Base-by-base conservation (phyloP, 2,113 vertebrate genomes). In the Rattus rattus region DNA sequence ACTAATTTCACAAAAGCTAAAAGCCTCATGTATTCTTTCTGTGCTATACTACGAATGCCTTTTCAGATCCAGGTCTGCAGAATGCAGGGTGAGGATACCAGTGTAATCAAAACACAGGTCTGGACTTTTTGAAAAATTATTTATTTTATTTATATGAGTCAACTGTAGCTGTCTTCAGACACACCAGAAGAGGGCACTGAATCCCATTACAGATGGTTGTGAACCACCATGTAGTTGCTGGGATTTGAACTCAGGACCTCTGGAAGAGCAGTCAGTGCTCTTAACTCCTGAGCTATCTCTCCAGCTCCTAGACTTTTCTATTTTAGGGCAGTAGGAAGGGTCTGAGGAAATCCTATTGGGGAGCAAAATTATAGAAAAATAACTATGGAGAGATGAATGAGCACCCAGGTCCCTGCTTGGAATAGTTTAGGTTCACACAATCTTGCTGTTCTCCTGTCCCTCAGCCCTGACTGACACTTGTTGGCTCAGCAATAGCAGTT, bases 331-430 rank as follows among this genome's bases (percentile, higher is more conserved):
- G 19, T 43, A 56, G 73, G 67, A 72, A 77, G 49, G 69, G 75
- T 12, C 30, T 47, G 28, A 28, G 72, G 33, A 90, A 94, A 93
- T 56, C 56, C 86, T 86, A 70, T 0, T 75, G 49, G 54, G 88
- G 39, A 95, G 36, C 59, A 91, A 91, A 36, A 52, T 65, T 76
- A 56, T 93, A 90, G 69, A 80, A 92, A 95, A 88, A 43, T 59
- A 94, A 54, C 86, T 70, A 22, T 1, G 5, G 72, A 92, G 73
- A 77, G 67, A 80, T 43, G 76, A 67, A 39, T 39, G 76, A 72
- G 43, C 65, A 61, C 69, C n/a, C 16, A 56, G 49, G 5, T 92
- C 91, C 43, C 43, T 24, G 43, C 76, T 88, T n/a, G 73, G 90
- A 92, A 79, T 93, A 81, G 77, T 76, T 72, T 84, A 65, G 61